phyloP scores from a whole-genome alignment of 2,797 vertebrate species.

The Brachyrhaphis roseni region DNA sequence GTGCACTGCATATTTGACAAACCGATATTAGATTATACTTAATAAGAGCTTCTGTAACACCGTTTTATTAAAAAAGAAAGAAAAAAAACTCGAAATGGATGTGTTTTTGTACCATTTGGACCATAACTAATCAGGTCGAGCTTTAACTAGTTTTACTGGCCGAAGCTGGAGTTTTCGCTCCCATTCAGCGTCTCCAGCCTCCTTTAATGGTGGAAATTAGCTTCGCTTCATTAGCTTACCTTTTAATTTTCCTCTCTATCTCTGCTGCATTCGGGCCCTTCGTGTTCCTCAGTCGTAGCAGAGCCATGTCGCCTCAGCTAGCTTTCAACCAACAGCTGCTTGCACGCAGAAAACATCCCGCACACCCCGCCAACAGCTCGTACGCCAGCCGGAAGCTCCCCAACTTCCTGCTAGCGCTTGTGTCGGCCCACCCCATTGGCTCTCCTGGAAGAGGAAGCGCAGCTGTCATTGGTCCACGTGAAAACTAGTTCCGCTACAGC shows the following conservation, averaged over 20 bases:
- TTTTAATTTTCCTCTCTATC: conserved; percentile 84
- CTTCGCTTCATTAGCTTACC: conserved; percentile 58
- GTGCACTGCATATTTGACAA: background rate
- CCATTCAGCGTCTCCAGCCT: background rate
- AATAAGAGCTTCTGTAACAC: background rate
- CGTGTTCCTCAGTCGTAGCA: conserved; percentile 68
- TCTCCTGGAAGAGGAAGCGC: conserved; percentile 34
- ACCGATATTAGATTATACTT: background rate
- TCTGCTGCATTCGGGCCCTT: conserved; percentile 70
- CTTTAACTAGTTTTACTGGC: background rate
- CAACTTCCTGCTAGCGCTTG: conserved; percentile 60
- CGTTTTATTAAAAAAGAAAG: background rate
- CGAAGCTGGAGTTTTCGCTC: background rate
- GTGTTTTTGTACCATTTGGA: background rate
- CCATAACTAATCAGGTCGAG: background rate
- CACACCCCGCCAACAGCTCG: conserved; percentile 34
- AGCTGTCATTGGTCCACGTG: conserved; percentile 58
- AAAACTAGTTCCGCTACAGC: background rate
- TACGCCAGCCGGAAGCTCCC: conserved; percentile 13
- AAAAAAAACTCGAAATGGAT: background rate
- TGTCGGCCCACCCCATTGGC: conserved; percentile 49
- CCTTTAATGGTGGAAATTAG: background rate
- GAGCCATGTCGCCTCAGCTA: conserved; percentile 61
- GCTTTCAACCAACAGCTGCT: conserved; percentile 4
- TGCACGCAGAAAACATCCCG: background rate